phyloP scores from a whole-genome alignment of 2,797 vertebrate genomes.

The Oreochromis mossambicus region DNA sequence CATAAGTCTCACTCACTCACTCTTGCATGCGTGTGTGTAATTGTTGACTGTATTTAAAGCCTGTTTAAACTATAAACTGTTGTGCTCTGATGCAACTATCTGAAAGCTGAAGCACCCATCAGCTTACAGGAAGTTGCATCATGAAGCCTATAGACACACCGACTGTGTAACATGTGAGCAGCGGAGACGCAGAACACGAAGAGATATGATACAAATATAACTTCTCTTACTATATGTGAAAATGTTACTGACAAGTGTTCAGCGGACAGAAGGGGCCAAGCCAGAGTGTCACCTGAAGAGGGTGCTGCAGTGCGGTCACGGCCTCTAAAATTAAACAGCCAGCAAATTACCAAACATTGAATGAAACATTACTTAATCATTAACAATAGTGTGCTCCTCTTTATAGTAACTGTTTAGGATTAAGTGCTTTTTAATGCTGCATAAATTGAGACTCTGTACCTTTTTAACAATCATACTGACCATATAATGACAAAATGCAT shows the following conservation, averaged over 20 bases:
- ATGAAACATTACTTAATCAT: neutral
- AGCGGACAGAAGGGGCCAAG: neutral
- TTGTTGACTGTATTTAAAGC: constrained; percentile 62
- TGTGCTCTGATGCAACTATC: constrained; percentile 70
- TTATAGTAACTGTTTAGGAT: neutral
- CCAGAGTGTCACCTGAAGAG: neutral
- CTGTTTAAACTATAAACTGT: constrained; percentile 68
- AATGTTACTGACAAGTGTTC: neutral
- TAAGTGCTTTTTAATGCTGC: neutral
- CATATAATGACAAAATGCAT: neutral
- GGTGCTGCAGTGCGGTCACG: neutral
- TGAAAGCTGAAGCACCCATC: constrained; percentile 61
- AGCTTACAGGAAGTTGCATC: constrained; percentile 75
- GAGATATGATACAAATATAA: constrained; percentile 2
- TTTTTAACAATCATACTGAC: neutral
- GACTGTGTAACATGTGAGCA: constrained; percentile 39
- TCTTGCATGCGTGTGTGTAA: neutral
- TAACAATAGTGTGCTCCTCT: fast-evolving
- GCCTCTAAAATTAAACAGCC: neutral
- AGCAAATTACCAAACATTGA: neutral
- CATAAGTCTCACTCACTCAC: neutral
- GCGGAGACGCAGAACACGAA: constrained; percentile 11
- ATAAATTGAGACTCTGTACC: neutral
- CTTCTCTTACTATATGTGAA: neutral
- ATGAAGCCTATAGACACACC: constrained; percentile 64